These are phyloP conservation scores for Salvator merianae DNA, from an alignment of 2,113 vertebrate genomes.

Conservation along the genomic window DNA sequence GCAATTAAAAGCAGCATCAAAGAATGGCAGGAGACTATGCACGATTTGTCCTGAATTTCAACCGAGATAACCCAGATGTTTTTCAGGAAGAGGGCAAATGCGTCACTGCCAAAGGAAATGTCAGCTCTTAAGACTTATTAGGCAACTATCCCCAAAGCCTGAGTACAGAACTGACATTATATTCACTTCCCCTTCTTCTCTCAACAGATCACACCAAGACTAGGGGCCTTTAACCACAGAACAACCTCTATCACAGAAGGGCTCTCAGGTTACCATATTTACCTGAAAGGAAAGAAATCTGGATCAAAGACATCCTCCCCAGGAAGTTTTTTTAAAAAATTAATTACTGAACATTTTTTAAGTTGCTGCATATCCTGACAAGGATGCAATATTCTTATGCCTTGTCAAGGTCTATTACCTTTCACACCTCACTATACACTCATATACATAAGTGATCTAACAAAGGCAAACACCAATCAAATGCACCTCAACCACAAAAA, in stretches of 20 bases:
- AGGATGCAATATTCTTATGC: no score
- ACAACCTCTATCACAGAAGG: not conserved
- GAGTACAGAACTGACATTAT: slow-evolving; percentile 35
- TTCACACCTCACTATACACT: no score
- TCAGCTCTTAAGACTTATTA: slow-evolving; percentile 18
- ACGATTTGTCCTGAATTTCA: slow-evolving; percentile 6
- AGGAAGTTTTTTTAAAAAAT: no score
- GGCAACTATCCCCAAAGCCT: slow-evolving; percentile 48
- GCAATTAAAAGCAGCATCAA: not conserved
- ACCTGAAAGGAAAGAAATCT: no score
- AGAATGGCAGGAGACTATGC: not conserved
- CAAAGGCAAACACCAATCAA: no score
- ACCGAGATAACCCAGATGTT: slow-evolving; percentile 10
- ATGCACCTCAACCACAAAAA: no score
- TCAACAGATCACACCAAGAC: slow-evolving; percentile 11
- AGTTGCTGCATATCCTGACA: no score
- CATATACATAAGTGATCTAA: no score
- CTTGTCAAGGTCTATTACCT: no score
- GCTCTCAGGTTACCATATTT: not conserved
- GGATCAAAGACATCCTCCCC: no score
- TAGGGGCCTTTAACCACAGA: not conserved
- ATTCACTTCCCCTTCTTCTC: slow-evolving; percentile 56
- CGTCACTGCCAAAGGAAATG: slow-evolving; percentile 55
- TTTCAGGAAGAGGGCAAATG: slow-evolving; percentile 14
- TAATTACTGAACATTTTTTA: no score